Percentiles rank a stretch among this genome's conserved stretches.
Conservation (phyloP, 2,113 vertebrate species). For the Progne subis region DNA sequence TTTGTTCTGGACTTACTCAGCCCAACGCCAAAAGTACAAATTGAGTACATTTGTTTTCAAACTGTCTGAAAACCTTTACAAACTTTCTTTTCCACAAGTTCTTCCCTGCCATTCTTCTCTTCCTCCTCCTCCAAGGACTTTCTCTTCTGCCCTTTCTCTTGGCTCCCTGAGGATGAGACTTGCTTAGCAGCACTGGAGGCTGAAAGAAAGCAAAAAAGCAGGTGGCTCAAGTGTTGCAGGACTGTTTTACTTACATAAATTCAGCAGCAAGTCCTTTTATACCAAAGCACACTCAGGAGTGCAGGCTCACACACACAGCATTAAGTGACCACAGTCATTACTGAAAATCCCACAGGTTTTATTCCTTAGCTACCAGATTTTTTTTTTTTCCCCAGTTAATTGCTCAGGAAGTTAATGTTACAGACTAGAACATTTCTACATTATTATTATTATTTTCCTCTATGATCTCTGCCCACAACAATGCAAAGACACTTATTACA, state of each 20-base stretch:
- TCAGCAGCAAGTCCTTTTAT: background rate
- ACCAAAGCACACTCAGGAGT: background rate
- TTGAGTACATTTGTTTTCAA: conserved; percentile 79
- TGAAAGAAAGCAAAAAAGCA: conserved; percentile 43
- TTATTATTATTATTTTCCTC: background rate
- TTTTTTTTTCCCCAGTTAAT: background rate
- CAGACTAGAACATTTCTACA: background rate
- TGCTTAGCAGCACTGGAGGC: conserved; percentile 55
- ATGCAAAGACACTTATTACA: background rate
- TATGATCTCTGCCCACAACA: background rate
- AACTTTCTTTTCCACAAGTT: conserved; percentile 94
- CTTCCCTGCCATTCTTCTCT: conserved; percentile 75
- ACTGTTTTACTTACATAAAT: background rate
- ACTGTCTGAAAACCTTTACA: conserved; percentile 98
- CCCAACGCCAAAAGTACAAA: conserved; percentile 38
- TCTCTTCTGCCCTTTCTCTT: conserved; percentile 80
- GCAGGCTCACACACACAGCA: background rate
- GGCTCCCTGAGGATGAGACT: conserved; percentile 48
- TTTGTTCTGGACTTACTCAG: conserved; percentile 61
- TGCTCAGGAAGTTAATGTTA: background rate
- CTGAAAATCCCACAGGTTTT: background rate
- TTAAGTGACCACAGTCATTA: background rate
- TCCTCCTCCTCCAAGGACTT: conserved; percentile 69
- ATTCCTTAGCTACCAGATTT: background rate
- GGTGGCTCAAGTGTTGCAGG: background rate